phyloP scores from a whole-genome alignment of 2,113 vertebrate genomes.

The Misgurnus mizolepis region DNA sequence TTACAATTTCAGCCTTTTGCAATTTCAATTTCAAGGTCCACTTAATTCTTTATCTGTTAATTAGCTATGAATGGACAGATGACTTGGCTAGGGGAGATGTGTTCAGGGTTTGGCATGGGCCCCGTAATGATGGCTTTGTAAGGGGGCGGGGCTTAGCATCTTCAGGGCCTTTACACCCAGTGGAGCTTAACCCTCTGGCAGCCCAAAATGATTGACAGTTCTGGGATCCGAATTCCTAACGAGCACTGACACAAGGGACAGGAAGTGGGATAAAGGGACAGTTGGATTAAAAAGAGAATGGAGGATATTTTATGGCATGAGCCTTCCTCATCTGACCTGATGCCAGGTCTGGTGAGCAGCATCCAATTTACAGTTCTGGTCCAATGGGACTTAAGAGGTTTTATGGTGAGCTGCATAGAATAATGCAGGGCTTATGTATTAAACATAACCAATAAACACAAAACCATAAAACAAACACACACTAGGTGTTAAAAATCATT shows the following conservation, averaged over 20 bases:
- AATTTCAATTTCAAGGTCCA: constrained; percentile 99
- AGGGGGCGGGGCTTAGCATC: constrained; percentile 60
- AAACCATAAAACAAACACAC: constrained; percentile 28
- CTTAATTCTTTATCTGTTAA: constrained; percentile 97
- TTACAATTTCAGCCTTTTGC: constrained; percentile 76
- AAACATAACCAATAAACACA: constrained; percentile 95
- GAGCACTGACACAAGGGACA: constrained; percentile 1
- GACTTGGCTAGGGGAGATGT: constrained; percentile 87
- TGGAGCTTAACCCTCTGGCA: constrained; percentile 72
- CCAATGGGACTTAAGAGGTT: constrained; percentile 77
- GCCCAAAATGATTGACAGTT: constrained; percentile 83
- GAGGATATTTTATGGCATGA: constrained; percentile 68
- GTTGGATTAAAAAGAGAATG: background rate
- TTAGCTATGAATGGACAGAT: constrained; percentile 90
- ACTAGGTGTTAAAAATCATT: constrained; percentile 21
- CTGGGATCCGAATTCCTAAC: constrained; percentile 68
- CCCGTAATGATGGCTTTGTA: constrained; percentile 85
- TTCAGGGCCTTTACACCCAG: constrained; percentile 67
- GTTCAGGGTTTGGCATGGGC: constrained; percentile 86
- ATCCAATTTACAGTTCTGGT: constrained; percentile 93
- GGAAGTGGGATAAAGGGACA: background rate
- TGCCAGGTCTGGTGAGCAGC: constrained; percentile 79
- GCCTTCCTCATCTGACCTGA: constrained; percentile 77
- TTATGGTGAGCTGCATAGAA: constrained; percentile 73
- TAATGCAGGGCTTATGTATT: constrained; percentile 90